Conservation (phyloP, 2,888 invertebrate genomes). For the Melieria picta region DNA sequence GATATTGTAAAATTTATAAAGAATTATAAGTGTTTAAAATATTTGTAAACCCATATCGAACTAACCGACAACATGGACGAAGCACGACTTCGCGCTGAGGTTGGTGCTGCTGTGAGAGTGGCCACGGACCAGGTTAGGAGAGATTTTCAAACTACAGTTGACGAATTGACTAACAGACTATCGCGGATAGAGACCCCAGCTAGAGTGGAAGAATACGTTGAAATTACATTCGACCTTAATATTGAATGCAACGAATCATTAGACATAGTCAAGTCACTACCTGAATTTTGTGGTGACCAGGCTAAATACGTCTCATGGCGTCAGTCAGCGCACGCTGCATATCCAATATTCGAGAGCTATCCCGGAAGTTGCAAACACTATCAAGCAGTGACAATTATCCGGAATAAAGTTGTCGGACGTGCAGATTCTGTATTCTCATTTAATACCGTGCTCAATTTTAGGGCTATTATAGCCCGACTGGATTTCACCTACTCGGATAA, state of each 20-base stretch:
- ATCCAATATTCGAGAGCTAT: constrained; percentile 13
- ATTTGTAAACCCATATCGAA: too few relatives aligned
- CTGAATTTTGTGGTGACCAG: neutral
- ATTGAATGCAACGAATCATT: constrained; percentile 10
- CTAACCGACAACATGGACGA: too few relatives aligned
- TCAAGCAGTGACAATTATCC: constrained; percentile 19
- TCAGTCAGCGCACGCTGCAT: constrained; percentile 15
- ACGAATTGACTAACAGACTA: too few relatives aligned
- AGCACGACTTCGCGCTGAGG: too few relatives aligned
- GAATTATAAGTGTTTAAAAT: too few relatives aligned
- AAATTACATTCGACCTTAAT: too few relatives aligned
- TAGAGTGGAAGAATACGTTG: too few relatives aligned
- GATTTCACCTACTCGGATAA: constrained; percentile 3
- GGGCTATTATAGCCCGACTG: constrained; percentile 21
- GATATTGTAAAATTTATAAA: too few relatives aligned
- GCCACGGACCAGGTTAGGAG: too few relatives aligned
- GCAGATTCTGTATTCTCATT: constrained; percentile 18
- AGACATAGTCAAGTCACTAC: constrained; percentile 20
- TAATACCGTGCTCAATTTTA: constrained; percentile 21
- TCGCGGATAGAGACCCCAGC: too few relatives aligned
- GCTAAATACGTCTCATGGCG: constrained; percentile 23
- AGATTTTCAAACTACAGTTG: too few relatives aligned
- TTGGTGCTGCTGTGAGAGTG: too few relatives aligned
- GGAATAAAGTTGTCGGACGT: constrained; percentile 28
- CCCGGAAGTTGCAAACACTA: constrained; percentile 11